Evolutionary conservation across 2,797 vertebrate species (phyloP).

Genomic region (Pithecia hirsuta): DNA sequence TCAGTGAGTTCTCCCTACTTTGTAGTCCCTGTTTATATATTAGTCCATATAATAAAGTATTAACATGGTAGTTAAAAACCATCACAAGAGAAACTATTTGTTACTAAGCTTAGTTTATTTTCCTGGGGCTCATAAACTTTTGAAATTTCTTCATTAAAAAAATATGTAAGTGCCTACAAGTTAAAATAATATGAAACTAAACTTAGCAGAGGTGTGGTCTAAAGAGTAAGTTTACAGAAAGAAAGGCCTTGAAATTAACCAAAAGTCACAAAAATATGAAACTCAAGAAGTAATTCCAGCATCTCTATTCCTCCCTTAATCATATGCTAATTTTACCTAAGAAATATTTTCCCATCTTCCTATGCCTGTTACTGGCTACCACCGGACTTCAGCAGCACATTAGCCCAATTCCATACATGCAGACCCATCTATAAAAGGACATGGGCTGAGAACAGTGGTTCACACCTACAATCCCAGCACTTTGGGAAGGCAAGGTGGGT

Average conservation of each 20-base stretch:
- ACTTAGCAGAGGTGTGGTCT: not conserved
- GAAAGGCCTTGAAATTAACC: not conserved
- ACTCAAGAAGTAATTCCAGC: not conserved
- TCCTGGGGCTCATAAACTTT: constrained; percentile 53
- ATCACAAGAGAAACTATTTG: not conserved
- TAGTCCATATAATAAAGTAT: not conserved
- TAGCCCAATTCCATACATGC: not conserved
- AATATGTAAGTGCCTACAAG: not conserved
- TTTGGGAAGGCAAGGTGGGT: not conserved
- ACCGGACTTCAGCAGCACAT: not conserved
- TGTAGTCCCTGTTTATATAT: not conserved
- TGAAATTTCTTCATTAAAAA: constrained; percentile 19
- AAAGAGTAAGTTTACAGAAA: not conserved
- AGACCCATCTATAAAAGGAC: not conserved
- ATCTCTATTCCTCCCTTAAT: not conserved
- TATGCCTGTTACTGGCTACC: not conserved
- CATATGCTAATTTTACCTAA: not conserved
- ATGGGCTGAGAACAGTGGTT: not conserved
- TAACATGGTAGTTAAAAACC: not conserved
- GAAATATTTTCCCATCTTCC: not conserved
- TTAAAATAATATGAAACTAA: constrained; percentile 10
- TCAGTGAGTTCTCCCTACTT: not conserved
- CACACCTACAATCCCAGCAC: not conserved
- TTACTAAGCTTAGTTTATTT: constrained; percentile 19
- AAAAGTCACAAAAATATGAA: not conserved